Percentiles rank a stretch among this genome's conserved stretches.
Conservation (phyloP, 2,113 vertebrate species). For the Heterotis niloticus region DNA sequence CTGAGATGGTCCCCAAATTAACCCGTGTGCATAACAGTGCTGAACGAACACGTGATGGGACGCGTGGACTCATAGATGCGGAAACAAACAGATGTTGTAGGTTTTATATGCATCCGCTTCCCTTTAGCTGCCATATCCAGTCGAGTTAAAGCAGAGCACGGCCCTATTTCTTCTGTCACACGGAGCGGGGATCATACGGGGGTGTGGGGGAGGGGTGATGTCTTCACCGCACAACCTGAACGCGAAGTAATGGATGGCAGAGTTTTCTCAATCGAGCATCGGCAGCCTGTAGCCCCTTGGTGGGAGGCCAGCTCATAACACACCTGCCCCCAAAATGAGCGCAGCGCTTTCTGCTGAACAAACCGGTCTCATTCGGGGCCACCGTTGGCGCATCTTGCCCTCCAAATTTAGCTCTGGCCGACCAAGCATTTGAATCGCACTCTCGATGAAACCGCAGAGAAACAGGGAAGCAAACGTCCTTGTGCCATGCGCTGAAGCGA, state of each 20-base stretch:
- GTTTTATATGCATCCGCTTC: too few species aligned
- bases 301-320: not conserved
- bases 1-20: not conserved
- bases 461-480: not conserved
- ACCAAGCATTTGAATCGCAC: not conserved
- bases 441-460: not conserved
- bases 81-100: too few species aligned
- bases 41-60: too few species aligned
- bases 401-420: not conserved
- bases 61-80: too few species aligned
- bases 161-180: not conserved
- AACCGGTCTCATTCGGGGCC: too few species aligned
- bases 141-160: not conserved
- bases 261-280: not conserved
- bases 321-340: not conserved
- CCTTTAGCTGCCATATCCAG: too few species aligned
- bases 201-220: too few species aligned
- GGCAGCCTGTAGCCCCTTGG: not conserved
- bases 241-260: not conserved
- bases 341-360: not conserved
- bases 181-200: too few species aligned
- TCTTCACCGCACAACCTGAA: too few species aligned
- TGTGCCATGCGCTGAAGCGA: not conserved
- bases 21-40: too few species aligned
- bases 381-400: not conserved